These are phyloP conservation scores for Chymomyza caudatula DNA, from an alignment of 2,888 invertebrate species.

Conservation along the genomic window DNA sequence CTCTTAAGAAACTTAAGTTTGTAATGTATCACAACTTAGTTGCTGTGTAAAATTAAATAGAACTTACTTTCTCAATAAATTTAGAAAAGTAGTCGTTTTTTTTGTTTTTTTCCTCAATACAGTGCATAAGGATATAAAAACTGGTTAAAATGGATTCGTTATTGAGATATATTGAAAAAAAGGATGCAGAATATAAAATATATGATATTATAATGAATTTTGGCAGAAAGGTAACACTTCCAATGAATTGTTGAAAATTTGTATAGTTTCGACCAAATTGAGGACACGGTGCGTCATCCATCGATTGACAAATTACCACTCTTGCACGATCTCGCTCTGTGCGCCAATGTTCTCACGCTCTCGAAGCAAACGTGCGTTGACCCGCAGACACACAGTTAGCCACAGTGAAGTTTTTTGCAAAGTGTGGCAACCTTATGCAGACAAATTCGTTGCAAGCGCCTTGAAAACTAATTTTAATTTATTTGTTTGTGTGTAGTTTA, in stretches of 20 bases:
- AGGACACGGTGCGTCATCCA: conserved; percentile 40
- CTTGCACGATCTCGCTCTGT: conserved; percentile 1
- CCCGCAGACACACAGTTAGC: conserved; percentile 24
- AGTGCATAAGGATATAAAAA: too few species aligned
- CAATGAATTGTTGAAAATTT: too few species aligned
- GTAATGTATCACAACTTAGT: too few species aligned
- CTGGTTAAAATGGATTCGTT: too few species aligned
- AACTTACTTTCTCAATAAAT: too few species aligned
- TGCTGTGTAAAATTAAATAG: too few species aligned
- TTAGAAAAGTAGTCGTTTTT: too few species aligned
- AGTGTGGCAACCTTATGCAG: neutral
- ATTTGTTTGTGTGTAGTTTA: conserved; percentile 21
- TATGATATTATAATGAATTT: neutral
- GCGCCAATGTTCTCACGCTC: neutral
- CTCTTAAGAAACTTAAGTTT: too few species aligned
- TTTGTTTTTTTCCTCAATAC: too few species aligned
- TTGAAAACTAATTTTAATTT: conserved; percentile 42
- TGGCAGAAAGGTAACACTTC: neutral
- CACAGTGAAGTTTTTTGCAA: neutral
- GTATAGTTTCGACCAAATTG: too few species aligned
- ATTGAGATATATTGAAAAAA: too few species aligned
- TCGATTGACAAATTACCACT: conserved; percentile 29
- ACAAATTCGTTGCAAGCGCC: conserved; percentile 19
- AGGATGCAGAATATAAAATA: too few species aligned
- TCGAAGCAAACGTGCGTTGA: conserved; percentile 48